phyloP scores from a whole-genome alignment of 2,888 invertebrate species.

The Harpagoxenus sublaevis region DNA sequence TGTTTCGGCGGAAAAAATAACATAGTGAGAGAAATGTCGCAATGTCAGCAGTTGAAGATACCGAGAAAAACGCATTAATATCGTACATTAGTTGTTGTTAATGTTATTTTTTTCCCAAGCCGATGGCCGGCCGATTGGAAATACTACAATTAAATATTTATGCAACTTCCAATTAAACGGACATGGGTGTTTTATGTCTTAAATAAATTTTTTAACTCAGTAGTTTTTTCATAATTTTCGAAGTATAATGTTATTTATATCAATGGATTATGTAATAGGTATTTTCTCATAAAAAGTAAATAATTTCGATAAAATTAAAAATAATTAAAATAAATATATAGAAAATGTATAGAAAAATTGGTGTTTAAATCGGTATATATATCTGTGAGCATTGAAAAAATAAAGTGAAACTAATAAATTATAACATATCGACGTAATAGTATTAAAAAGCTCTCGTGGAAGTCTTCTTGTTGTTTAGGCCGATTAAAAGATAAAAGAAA shows the following conservation, averaged over 20 bases:
- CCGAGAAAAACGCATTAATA: not conserved
- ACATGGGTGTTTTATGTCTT: not conserved
- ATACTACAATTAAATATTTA: not conserved
- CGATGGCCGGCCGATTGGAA: not conserved
- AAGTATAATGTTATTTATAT: not conserved
- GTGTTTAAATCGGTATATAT: not conserved
- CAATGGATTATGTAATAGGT: not conserved
- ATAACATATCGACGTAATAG: not conserved
- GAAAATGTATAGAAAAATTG: not conserved
- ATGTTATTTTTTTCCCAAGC: not conserved
- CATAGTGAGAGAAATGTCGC: slow-evolving; percentile 37
- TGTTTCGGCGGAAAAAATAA: slow-evolving; percentile 42
- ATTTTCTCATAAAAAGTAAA: not conserved
- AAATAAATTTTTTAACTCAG: not conserved
- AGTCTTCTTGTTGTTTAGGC: not conserved
- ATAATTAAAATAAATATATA: not conserved
- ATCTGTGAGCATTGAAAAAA: not conserved
- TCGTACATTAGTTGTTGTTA: not conserved
- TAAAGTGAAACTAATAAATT: not conserved
- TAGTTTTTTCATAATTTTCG: not conserved
- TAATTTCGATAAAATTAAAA: not conserved
- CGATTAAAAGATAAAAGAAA: not conserved
- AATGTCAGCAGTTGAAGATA: slow-evolving; percentile 13
- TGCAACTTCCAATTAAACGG: not conserved
- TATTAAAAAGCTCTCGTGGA: slow-evolving; percentile 4